Percentiles rank a stretch among this genome's conserved stretches.
phyloP scores from a whole-genome alignment of 1,140 invertebrate genomes.

The Augochlora pura region DNA sequence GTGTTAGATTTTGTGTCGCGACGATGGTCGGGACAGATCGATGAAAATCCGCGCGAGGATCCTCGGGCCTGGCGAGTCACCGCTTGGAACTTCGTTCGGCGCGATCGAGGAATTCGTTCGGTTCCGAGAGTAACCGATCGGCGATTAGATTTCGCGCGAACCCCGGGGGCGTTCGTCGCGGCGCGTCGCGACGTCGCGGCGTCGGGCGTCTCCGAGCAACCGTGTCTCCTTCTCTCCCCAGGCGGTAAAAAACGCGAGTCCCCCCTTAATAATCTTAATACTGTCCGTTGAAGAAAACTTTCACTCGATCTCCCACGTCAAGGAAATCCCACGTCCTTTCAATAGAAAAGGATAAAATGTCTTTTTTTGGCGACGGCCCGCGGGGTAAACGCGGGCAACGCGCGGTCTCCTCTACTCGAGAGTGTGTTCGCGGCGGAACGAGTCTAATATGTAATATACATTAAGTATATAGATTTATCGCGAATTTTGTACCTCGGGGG shows the following conservation, averaged over 20 bases:
- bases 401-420: constrained; percentile 38
- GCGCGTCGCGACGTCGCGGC: background rate
- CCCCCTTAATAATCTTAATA: constrained; percentile 34
- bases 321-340: constrained; percentile 38
- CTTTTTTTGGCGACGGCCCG: constrained; percentile 46
- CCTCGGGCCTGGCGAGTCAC: too few species aligned
- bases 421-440: constrained; percentile 37
- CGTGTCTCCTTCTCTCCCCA: background rate
- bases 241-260: constrained; percentile 5
- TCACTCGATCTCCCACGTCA: constrained; percentile 29
- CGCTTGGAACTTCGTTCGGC: too few species aligned
- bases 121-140: too few species aligned
- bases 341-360: constrained; percentile 40
- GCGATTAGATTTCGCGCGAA: too few species aligned
- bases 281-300: constrained; percentile 46
- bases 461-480: constrained; percentile 28
- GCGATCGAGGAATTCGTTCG: too few species aligned
- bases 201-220: constrained; percentile 8
- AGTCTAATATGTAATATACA: constrained; percentile 34
- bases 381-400: background rate
- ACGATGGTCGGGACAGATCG: too few species aligned
- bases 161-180: too few species aligned
- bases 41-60: too few species aligned
- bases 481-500: constrained; percentile 51
- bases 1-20: too few species aligned